Conservation (phyloP, 2,113 vertebrate species). For the Larimichthys polyactis region DNA sequence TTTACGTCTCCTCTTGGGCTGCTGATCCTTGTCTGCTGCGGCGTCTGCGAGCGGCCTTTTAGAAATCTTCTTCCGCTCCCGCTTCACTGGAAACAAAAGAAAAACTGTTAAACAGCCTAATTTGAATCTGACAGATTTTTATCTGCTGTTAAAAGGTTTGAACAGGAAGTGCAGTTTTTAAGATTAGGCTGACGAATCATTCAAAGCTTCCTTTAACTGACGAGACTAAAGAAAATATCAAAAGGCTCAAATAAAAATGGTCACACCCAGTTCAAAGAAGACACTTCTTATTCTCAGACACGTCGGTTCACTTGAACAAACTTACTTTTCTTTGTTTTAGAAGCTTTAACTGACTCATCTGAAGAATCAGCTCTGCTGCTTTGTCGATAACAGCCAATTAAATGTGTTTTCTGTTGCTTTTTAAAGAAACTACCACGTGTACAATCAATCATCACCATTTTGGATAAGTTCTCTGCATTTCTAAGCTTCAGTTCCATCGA, state of each 20-base stretch:
- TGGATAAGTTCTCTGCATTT: neutral
- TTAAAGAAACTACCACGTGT: no score
- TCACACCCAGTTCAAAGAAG: neutral
- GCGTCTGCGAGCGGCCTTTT: conserved; percentile 47
- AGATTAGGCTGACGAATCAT: neutral
- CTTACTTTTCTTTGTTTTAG: neutral
- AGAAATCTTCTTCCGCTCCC: conserved; percentile 46
- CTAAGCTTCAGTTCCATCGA: neutral
- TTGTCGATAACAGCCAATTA: neutral
- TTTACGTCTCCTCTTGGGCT: conserved; percentile 69
- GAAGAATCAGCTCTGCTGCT: neutral
- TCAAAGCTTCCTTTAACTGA: neutral
- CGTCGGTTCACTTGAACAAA: neutral
- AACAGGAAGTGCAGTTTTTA: neutral
- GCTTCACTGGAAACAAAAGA: conserved; percentile 60
- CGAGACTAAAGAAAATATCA: neutral
- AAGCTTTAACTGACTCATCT: neutral
- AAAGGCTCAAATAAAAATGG: neutral
- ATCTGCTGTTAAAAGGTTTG: neutral
- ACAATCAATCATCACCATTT: no score
- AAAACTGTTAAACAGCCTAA: neutral
- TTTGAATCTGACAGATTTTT: neutral
- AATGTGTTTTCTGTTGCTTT: neutral
- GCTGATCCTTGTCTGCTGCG: conserved; percentile 31
- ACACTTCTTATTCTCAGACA: neutral